A percentile compares a stretch with the other conserved stretches of the same genome.
These are phyloP conservation scores for Harmothoe impar DNA, from an alignment of 2,888 invertebrate genomes.

Conservation along the genomic window DNA sequence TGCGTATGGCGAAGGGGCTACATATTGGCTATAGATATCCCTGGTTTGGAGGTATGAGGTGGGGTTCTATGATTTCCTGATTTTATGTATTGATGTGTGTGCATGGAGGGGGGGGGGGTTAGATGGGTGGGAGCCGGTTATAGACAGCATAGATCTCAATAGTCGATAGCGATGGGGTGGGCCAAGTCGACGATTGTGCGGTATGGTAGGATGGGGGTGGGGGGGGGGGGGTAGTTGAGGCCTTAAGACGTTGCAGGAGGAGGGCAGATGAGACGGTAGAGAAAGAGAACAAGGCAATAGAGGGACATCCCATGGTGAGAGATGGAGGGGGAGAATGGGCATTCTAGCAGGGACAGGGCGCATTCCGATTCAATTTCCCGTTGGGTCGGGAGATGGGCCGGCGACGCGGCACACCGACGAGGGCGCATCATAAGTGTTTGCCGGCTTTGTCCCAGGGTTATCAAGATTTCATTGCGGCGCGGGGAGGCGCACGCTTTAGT, in stretches of 20 bases:
- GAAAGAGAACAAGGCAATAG: not conserved
- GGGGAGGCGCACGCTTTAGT: conserved; percentile 35
- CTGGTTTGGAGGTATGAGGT: no score
- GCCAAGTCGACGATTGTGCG: not conserved
- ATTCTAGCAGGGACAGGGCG: not conserved
- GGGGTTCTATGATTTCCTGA: no score
- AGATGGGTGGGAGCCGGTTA: not conserved
- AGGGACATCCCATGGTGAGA: not conserved
- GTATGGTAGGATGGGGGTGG: not conserved
- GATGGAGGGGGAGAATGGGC: not conserved
- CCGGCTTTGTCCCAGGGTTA: conserved; percentile 51
- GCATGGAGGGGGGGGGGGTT: not conserved
- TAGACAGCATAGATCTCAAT: conserved; percentile 35
- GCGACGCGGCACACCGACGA: not conserved
- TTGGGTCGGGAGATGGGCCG: conserved; percentile 32
- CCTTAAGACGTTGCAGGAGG: not conserved
- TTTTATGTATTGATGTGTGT: not conserved
- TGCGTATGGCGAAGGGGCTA: no score
- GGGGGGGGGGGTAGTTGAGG: not conserved
- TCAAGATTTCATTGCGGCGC: conserved; percentile 60
- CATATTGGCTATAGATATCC: no score
- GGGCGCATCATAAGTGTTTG: conserved; percentile 61
- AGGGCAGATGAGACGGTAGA: not conserved
- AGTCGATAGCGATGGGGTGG: conserved; percentile 28
- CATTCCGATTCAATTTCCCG: conserved; percentile 61